Base-by-base conservation (phyloP, 2,888 invertebrate genomes). In the Tetramorium bicarinatum region DNA sequence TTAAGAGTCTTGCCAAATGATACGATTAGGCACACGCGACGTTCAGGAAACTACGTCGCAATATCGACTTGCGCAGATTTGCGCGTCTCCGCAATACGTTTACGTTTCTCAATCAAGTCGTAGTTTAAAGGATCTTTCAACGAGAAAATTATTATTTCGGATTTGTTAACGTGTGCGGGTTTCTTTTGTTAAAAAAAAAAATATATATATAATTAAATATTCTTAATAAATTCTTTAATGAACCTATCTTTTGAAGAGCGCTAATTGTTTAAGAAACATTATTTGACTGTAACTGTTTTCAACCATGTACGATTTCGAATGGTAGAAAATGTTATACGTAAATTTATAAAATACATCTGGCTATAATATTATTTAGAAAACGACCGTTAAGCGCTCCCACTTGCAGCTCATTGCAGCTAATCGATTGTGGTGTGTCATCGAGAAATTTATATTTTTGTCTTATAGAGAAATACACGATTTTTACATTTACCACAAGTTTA, bases 1-100 rank as follows among this genome's bases (percentile, higher is more conserved):
- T 83, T 89, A 86, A 82, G 71, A 86, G 86, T 84, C 86, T 88
- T 88, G 86, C 88, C 85, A 82, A 87, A 77, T 82, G 75, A 76
- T 82, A 85, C 77, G 83, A 84, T 76, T 82, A 85, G 83, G 81
- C 84, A 87, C 76, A 84, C 47, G 72, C 61, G 62, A 76, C 34
- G 34, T 18, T 34, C 41, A 21, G 41, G 13, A 49, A 76, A 79
- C 3, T 72, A 69, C 8, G 54, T 54, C 54, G 29, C 41, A 44
- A 56, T 41, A 11, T 56, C 7, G n/a, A 79, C 21, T 54, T 29
- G 69, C 69, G 64, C 52, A 41, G 18, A 77, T 41, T 69, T 52
- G 25, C 41, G 54, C 18, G 52, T 62, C 61, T 47, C n/a, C 21
- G 49, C 25, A 54, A 76, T 76, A 66, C 49, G 6, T 69, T 64